Percentiles rank a stretch among this genome's conserved stretches.
phyloP scores from a whole-genome alignment of 1,140 invertebrate species.

The Diploscapter pachys region DNA sequence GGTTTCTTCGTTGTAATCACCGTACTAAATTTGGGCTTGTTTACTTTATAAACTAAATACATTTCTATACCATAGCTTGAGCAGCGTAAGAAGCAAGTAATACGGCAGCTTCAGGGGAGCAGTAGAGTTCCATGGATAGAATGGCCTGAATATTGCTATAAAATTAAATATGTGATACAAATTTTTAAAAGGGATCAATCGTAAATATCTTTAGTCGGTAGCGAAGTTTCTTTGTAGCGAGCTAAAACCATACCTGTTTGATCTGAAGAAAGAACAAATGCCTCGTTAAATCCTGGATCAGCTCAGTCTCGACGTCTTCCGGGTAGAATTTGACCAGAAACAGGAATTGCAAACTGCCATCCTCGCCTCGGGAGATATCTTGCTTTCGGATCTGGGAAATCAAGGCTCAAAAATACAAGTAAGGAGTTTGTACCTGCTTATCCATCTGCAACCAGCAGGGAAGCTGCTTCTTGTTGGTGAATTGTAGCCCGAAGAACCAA shows the following conservation, averaged over 20 bases:
- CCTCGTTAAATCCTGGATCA: conserved; percentile 74
- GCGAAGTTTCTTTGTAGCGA: too few relatives aligned
- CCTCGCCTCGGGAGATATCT: conserved; percentile 70
- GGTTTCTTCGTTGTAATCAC: conserved; percentile 83
- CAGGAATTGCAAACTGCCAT: conserved; percentile 72
- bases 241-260: conserved; percentile 68
- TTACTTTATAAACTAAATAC: conserved; percentile 32
- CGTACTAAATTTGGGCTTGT: conserved; percentile 68
- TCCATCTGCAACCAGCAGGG: conserved; percentile 96
- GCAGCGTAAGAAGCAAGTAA: conserved; percentile 94
- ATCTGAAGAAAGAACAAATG: conserved; percentile 97
- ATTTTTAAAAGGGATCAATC: too few relatives aligned
- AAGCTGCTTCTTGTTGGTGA: conserved; percentile 89
- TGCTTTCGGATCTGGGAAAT: conserved; percentile 71
- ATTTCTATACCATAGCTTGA: conserved; percentile 72
- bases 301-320: conserved; percentile 94
- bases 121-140: conserved; percentile 95
- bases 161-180: too few relatives aligned
- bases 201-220: too few relatives aligned
- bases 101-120: conserved; percentile 95
- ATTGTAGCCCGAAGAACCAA: conserved; percentile 98
- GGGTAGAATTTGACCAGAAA: conserved; percentile 98
- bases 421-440: conserved; percentile 74
- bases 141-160: neutral
- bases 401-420: neutral